Evolutionary conservation across 2,888 invertebrate species (phyloP), one percentile per base, ranked within the genome.

Genomic region (Muscina levida): DNA sequence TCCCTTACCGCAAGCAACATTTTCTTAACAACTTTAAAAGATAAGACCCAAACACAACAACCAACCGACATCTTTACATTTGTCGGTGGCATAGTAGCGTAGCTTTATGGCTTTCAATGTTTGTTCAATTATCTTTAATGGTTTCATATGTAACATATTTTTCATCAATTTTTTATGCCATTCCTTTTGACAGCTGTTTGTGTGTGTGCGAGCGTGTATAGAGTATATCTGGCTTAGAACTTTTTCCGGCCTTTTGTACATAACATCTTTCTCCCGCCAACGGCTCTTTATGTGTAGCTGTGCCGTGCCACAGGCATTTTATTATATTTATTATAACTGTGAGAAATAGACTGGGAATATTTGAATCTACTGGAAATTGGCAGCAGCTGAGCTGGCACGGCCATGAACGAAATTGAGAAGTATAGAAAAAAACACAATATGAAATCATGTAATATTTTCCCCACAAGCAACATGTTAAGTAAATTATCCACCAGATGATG

Each of bases 71-170:
- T n/a, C n/a, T n/a, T 17, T 26, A 66, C 10, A 66, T 13, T 67
- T 57, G 53, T 48, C 15, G 15, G 51, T 71, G 26, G 39, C 56
- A 65, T 71, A 53, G 39, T 71, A 15, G 39, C 56, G 56, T 71
- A 53, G 39, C 67, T 71, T 74, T 67, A 67, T 71, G 62, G 62
- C 24, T 56, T 22, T 68, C 37, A 57, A 53, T 72, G 42, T 48
- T 44, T 26, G 53, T 77, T 72, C 81, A 74, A 81, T 77, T 77
- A 81, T 59, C 77, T 76, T 74, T 77, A 81, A 81, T 81, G 77
- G 74, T 77, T 81, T 77, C 81, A 74, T 68, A 74, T 77, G 80
- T 77, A 77, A 73, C 71, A 71, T 59, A 77, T 67, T 62, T 77
- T 80, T 74, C 70, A 77, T 77, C 74, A 73, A 74, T 81, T 73